phyloP scores from a whole-genome alignment of 2,113 vertebrate genomes.

The Hypanus sabinus region DNA sequence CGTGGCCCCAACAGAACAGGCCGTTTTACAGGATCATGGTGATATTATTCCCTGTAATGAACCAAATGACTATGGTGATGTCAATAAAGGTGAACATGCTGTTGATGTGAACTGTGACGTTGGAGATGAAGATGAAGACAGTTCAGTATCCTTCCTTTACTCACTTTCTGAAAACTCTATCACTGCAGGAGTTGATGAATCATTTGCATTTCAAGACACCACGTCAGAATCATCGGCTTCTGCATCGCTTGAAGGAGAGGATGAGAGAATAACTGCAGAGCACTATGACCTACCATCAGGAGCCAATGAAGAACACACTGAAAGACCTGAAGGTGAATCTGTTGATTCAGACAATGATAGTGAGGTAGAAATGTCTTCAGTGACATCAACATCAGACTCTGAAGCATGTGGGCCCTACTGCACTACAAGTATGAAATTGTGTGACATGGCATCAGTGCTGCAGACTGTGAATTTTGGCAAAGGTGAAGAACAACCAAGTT shows the following conservation, averaged over 20 bases:
- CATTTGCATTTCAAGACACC: constrained; percentile 84
- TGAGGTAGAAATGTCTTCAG: constrained; percentile 53
- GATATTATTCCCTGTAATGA: neutral
- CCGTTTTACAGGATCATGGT: constrained; percentile 55
- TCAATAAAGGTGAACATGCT: constrained; percentile 22
- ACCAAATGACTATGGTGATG: neutral
- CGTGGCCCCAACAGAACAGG: constrained; percentile 58
- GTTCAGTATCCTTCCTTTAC: constrained; percentile 80
- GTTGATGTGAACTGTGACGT: constrained; percentile 48
- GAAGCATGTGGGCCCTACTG: neutral
- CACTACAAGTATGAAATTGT: neutral
- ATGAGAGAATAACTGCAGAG: constrained; percentile 73
- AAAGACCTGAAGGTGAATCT: constrained; percentile 28
- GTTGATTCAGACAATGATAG: constrained; percentile 44
- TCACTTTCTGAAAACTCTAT: constrained; percentile 89
- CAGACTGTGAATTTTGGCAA: neutral
- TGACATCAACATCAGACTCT: constrained; percentile 41
- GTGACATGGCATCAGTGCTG: neutral
- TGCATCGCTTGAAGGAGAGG: constrained; percentile 78
- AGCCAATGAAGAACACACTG: constrained; percentile 39
- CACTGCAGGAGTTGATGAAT: constrained; percentile 78
- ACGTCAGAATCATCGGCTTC: constrained; percentile 85
- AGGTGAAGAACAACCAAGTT: neutral
- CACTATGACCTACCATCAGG: constrained; percentile 58
- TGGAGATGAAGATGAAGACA: constrained; percentile 67